Percentiles rank a stretch among this genome's conserved stretches.
Conservation (phyloP, 2,797 vertebrate species). For the Graptemys geographica region DNA sequence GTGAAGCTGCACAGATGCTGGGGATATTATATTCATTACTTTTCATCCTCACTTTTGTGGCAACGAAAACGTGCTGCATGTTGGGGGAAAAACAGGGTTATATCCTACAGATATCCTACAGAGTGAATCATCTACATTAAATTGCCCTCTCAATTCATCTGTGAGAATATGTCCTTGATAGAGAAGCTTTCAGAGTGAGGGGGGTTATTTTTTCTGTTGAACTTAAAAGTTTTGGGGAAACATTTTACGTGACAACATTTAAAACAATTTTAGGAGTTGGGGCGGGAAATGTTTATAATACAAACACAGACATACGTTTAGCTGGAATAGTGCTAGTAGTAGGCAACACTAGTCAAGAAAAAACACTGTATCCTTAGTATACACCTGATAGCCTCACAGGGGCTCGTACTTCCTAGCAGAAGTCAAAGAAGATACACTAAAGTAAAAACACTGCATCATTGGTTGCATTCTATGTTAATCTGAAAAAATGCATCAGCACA, state of each 20-base stretch:
- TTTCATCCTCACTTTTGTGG: neutral
- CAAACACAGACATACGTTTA: neutral
- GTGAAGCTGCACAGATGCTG: neutral
- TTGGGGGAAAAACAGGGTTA: neutral
- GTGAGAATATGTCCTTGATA: neutral
- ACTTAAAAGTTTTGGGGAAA: neutral
- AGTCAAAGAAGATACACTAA: neutral
- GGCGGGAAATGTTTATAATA: neutral
- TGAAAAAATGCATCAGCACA: neutral
- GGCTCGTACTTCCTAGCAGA: neutral
- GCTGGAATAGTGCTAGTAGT: neutral
- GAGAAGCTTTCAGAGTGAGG: neutral
- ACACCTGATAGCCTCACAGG: too few species aligned
- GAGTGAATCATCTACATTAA: neutral
- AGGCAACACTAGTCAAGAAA: neutral
- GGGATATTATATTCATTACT: neutral
- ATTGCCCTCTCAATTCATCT: neutral
- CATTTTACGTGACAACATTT: neutral
- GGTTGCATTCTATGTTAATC: neutral
- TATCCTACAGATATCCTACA: too few species aligned
- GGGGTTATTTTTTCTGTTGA: neutral
- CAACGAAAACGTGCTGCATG: neutral
- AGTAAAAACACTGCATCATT: neutral
- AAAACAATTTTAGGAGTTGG: neutral
- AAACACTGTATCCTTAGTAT: too few species aligned